Base-by-base conservation (phyloP, 2,888 invertebrate genomes). In the Apamea sordens region DNA sequence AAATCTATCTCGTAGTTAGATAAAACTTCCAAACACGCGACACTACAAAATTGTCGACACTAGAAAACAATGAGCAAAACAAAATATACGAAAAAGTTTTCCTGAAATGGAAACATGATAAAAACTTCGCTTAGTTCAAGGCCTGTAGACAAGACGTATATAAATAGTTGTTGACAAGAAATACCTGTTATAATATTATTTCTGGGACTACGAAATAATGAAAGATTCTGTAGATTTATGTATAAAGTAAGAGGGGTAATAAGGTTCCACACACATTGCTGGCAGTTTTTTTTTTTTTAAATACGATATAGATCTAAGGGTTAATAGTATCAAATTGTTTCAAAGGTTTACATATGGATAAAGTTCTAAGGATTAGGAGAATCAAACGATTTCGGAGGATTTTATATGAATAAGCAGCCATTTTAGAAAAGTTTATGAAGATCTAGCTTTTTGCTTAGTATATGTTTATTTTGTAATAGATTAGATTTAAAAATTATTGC, bases 121-220 rank as follows among this genome's bases (percentile, higher is more conserved):
- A 83, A 82, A 75, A 69, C 61, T 70, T 47, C 64, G 47, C 74
- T 82, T 75, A 73, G 61, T 75, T 80, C 61, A 80, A 73, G 63
- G 21, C 53, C 53, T 71, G 63, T 81, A 73, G 71, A 78, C 76
- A 83, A 69, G 15, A 78, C 4, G 24, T 78, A 18, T 28, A 50
- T 13, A 28, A 70, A 44, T 21, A 63, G 13, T 24, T 63, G 24
- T 78, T 64, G 5, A 32, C 44, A 50, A 64, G 24, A 53, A 41
- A 53, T 64, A 53, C 24, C 50, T 50, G 24, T 15, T 53, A 15
- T n/a, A 7, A 13, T 79, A 65, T 21, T 64, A 18, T 78, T 41
- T 50, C 47, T 47, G 44, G 6, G 15, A 44, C 18, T 32, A n/a
- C 2, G n/a, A 15, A 69, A 59, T 15, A 74, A 8, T 59, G 0